phyloP scores from a whole-genome alignment of 92 coral and sea anemone genomes.

The Porites divaricata region DNA sequence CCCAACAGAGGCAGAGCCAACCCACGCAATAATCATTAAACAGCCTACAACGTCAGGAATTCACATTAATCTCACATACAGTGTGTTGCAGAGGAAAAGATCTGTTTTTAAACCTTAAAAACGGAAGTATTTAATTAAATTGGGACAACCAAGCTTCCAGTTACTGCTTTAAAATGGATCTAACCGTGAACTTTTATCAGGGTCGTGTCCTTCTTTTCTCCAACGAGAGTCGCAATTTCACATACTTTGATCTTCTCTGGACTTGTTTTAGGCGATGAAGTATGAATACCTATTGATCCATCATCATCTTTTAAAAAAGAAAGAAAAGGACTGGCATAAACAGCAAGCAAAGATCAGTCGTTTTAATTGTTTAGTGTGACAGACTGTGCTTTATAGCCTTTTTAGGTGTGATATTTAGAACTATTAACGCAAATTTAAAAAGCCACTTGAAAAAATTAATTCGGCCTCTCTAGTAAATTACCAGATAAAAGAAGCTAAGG shows the following conservation, averaged over 20 bases:
- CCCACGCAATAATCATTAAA: slow-evolving; percentile 80
- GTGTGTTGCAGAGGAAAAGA: no score
- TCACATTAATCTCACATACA: no score
- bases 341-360: no score
- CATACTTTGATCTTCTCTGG: neutral
- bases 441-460: no score
- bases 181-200: slow-evolving; percentile 25
- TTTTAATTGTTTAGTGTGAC: no score
- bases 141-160: no score
- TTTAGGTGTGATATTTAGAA: no score
- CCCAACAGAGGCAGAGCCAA: slow-evolving; percentile 75
- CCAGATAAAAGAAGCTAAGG: no score
- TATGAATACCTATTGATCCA: neutral
- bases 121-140: neutral
- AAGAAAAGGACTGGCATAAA: neutral
- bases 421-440: no score
- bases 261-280: neutral
- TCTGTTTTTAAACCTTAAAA: no score
- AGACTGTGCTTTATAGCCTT: no score
- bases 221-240: neutral
- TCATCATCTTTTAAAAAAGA: neutral
- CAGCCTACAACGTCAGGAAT: slow-evolving; percentile 37
- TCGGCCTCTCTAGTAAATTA: no score
- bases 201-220: neutral
- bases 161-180: neutral